Evolutionary conservation across 2,888 invertebrate genomes (phyloP), one percentile per base, ranked within the genome.

Genomic region (Melanostoma scalare): DNA sequence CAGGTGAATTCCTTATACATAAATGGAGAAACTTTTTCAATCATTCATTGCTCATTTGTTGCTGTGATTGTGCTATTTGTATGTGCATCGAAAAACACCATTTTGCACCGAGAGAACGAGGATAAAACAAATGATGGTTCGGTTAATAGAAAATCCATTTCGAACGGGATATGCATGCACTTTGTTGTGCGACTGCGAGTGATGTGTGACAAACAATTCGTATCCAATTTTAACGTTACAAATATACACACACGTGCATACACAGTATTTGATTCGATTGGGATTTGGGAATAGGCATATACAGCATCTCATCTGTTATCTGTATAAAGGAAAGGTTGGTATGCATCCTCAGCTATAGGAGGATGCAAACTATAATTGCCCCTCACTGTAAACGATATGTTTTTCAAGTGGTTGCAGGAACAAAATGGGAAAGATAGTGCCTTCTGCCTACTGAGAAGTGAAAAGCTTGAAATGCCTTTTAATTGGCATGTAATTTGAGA

Each of bases 401-500:
- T 8, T 36, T 44, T 38, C n/a, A 36, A 3, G 35, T n/a, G n/a
- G 20, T 42, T 50, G 56, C n/a, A 30, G 9, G 42, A 42, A 48
- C 20, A 10, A 20, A 40, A 3, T 6, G 48, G 30, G 31, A 6
- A 33, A n/a, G 20, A 63, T 46, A 35, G 10, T 33, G 42, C 60
- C 44, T 3, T 56, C 3, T 44, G 48, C 6, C 40, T 42, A 46
- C 36, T 68, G 69, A 55, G 73, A 67, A 75, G 65, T 65, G 50
- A 52, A 42, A 31, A 72, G 48, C 65, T 55, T 72, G 71, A 60
- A 81, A 67, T 77, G 72, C 55, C 63, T 63, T 82, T 77, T 82
- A 82, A 77, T 82, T 82, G 81, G 72, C 68, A 73, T 73, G 77
- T 73, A 77, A 77, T 82, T 68, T 63, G 56, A 68, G 77, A 72